Conservation (phyloP, 2,797 vertebrate genomes). For the Lophotriccus pileatus region DNA sequence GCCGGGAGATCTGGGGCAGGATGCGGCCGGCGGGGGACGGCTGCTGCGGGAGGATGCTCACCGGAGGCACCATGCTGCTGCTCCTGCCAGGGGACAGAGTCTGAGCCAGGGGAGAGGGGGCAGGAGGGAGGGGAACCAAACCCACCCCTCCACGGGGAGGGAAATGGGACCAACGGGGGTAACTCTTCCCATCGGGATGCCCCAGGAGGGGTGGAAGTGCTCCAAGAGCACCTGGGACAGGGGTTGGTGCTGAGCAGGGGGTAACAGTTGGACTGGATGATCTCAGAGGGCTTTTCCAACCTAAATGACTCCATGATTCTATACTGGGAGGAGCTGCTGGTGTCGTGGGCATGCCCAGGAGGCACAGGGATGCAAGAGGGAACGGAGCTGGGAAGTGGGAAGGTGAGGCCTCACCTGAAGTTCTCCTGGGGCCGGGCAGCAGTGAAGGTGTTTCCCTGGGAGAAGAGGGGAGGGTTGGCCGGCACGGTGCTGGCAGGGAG, state of each 20-base stretch:
- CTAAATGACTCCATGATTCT: not conserved
- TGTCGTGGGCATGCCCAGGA: too few relatives aligned
- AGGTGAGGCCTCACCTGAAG: conserved; percentile 83
- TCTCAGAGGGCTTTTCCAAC: not conserved
- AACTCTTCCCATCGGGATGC: rapidly evolving
- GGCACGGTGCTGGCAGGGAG: conserved; percentile 82
- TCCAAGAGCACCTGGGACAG: not conserved
- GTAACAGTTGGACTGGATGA: not conserved
- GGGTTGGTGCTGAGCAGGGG: rapidly evolving
- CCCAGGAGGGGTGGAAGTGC: not conserved
- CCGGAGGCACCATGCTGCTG: conserved; percentile 78
- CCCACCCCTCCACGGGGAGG: rapidly evolving
- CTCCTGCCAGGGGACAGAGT: conserved; percentile 68
- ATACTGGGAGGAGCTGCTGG: not conserved
- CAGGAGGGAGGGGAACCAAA: not conserved
- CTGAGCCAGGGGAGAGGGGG: not conserved
- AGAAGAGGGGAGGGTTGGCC: conserved; percentile 82
- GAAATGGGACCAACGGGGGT: rapidly evolving
- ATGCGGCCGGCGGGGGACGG: conserved; percentile 84
- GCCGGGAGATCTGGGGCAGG: conserved; percentile 90
- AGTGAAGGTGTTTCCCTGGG: conserved; percentile 82
- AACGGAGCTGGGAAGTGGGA: not conserved
- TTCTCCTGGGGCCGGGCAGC: conserved; percentile 76
- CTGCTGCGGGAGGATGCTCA: conserved; percentile 78
- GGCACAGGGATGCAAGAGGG: not conserved